phyloP scores from a whole-genome alignment of 2,797 vertebrate species.

The Loriculus beryllinus region DNA sequence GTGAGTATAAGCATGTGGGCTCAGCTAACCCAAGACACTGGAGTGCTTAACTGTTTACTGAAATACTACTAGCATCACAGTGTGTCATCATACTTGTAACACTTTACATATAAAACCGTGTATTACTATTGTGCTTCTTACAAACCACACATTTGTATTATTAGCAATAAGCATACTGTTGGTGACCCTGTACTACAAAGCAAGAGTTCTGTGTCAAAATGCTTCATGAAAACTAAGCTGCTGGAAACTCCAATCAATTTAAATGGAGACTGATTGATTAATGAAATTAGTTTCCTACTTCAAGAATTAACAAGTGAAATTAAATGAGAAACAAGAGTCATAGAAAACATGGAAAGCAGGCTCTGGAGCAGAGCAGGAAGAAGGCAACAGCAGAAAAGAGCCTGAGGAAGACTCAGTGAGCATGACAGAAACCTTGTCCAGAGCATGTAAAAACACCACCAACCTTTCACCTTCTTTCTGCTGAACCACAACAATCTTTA shows the following conservation, averaged over 20 bases:
- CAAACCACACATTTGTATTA: background rate
- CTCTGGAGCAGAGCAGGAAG: background rate
- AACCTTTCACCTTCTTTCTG: background rate
- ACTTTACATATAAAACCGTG: background rate
- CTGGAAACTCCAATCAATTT: background rate
- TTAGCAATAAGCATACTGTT: accelerated
- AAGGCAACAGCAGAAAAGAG: background rate
- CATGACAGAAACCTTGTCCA: background rate
- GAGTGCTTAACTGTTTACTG: background rate
- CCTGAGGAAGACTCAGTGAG: background rate
- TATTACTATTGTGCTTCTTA: background rate
- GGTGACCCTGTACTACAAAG: background rate
- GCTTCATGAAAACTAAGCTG: background rate
- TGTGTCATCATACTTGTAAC: background rate
- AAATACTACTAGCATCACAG: background rate
- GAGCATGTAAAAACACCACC: background rate
- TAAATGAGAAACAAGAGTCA: background rate
- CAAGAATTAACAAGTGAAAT: background rate
- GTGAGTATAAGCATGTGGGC: background rate
- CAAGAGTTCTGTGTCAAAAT: background rate
- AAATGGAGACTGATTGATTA: background rate
- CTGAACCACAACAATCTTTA: background rate
- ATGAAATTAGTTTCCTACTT: background rate
- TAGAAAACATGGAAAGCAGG: background rate
- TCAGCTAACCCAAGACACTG: accelerated